Evolutionary conservation across 2,797 vertebrate genomes (phyloP).

Genomic region (Pachyuromys duprasi): DNA sequence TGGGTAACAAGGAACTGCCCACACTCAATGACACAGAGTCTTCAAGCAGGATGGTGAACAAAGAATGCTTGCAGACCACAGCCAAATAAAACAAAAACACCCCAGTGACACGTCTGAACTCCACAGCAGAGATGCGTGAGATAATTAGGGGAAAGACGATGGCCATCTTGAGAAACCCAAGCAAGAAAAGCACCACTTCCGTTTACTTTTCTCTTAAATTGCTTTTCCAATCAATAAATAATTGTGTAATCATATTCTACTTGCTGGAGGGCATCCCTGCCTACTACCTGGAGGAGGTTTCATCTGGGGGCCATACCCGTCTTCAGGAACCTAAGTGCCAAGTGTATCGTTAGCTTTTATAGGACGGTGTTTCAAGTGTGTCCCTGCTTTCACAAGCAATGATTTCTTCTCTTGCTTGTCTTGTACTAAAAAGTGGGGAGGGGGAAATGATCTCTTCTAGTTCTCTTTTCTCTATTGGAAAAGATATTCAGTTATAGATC

Average conservation of each 20-base stretch:
- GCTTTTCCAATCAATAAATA: slow-evolving; percentile 69
- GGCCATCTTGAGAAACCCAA: slow-evolving; percentile 53
- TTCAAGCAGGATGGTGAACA: slow-evolving; percentile 59
- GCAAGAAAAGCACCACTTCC: slow-evolving; percentile 55
- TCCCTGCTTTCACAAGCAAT: slow-evolving; percentile 42
- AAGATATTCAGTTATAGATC: slow-evolving; percentile 43
- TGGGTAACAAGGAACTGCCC: slow-evolving; percentile 41
- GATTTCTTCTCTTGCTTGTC: slow-evolving; percentile 24
- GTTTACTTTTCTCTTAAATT: slow-evolving; percentile 69
- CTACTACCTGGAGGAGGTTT: neutral
- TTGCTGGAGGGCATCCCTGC: slow-evolving; percentile 25
- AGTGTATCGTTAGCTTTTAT: slow-evolving; percentile 45
- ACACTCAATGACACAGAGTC: slow-evolving; percentile 11
- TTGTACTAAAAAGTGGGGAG: neutral
- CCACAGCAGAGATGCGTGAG: slow-evolving; percentile 2
- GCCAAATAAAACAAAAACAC: slow-evolving; percentile 49
- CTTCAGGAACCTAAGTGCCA: slow-evolving; percentile 6
- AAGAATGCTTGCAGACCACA: slow-evolving; percentile 11
- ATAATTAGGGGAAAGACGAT: slow-evolving; percentile 50
- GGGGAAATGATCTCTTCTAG: neutral
- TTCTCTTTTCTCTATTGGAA: slow-evolving; percentile 52
- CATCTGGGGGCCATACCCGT: slow-evolving; percentile 3
- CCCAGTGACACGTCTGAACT: neutral
- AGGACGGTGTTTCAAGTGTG: slow-evolving; percentile 39
- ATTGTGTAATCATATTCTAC: slow-evolving; percentile 14